phyloP scores from a whole-genome alignment of 2,797 vertebrate species.

The Astyanax mexicanus region DNA sequence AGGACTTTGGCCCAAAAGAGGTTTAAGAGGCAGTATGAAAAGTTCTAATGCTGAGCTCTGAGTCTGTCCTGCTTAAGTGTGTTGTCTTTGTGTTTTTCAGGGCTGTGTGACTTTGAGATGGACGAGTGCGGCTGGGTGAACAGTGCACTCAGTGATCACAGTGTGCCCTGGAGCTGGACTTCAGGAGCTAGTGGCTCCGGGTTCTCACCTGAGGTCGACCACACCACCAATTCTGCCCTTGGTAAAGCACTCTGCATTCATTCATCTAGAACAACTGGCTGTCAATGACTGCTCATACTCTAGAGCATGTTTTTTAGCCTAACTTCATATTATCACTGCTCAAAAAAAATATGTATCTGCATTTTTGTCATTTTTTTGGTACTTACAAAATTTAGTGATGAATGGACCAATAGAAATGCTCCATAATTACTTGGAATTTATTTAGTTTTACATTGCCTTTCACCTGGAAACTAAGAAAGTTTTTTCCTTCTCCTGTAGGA shows the following conservation, averaged over 20 bases:
- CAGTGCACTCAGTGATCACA: conserved; percentile 55
- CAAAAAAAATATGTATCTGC: too few species aligned
- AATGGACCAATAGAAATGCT: too few species aligned
- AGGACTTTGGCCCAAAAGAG: too few species aligned
- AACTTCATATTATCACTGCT: too few species aligned
- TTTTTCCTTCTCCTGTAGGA: too few species aligned
- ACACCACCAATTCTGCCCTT: conserved; percentile 71
- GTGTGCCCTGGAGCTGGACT: conserved; percentile 77
- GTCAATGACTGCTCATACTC: too few species aligned
- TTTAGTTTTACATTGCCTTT: too few species aligned
- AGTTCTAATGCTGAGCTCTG: not conserved
- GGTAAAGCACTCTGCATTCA: conserved; percentile 61
- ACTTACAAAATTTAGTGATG: too few species aligned
- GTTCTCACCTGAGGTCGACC: conserved; percentile 63
- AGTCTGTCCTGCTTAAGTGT: not conserved
- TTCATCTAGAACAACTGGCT: not conserved
- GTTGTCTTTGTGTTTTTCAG: conserved; percentile 57
- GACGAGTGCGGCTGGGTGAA: conserved; percentile 79
- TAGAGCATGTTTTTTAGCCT: too few species aligned
- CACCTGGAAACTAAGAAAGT: too few species aligned
- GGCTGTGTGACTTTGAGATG: conserved; percentile 84
- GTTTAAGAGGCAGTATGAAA: not conserved
- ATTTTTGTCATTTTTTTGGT: too few species aligned
- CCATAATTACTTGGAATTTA: too few species aligned
- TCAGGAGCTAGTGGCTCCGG: conserved; percentile 53